Conservation (phyloP, 2,888 invertebrate species). For the Callyntrura guangdongensis region DNA sequence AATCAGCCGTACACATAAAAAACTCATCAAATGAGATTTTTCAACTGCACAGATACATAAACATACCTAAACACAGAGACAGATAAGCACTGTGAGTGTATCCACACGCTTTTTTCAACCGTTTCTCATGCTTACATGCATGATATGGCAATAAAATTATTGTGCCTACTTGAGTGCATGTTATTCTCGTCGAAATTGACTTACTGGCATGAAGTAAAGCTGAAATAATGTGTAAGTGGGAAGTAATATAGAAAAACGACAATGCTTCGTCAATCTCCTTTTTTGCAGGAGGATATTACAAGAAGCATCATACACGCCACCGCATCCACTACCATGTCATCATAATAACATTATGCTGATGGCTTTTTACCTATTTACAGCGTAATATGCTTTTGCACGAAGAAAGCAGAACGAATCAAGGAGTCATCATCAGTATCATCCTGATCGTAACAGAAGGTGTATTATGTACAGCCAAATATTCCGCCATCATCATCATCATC, state of each 20-base stretch:
- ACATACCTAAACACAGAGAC: too few relatives aligned
- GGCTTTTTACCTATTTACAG: not conserved
- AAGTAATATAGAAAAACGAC: not conserved
- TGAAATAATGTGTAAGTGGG: too few relatives aligned
- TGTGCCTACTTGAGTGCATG: too few relatives aligned
- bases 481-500: not conserved
- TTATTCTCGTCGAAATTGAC: too few relatives aligned
- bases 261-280: not conserved
- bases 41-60: too few relatives aligned
- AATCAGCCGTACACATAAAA: not conserved
- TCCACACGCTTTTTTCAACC: too few relatives aligned
- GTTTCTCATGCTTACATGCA: too few relatives aligned
- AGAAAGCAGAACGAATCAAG: not conserved
- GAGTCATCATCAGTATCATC: not conserved
- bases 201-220: too few relatives aligned
- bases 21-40: not conserved
- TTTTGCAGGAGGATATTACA: not conserved
- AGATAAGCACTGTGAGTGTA: too few relatives aligned
- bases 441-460: not conserved
- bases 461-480: not conserved
- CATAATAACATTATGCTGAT: slow-evolving; percentile 7
- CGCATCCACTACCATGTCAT: not conserved
- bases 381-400: not conserved
- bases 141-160: too few relatives aligned
- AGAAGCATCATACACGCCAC: not conserved